Base-by-base conservation (phyloP, 2,797 vertebrate species). In the Phoebastria nigripes region DNA sequence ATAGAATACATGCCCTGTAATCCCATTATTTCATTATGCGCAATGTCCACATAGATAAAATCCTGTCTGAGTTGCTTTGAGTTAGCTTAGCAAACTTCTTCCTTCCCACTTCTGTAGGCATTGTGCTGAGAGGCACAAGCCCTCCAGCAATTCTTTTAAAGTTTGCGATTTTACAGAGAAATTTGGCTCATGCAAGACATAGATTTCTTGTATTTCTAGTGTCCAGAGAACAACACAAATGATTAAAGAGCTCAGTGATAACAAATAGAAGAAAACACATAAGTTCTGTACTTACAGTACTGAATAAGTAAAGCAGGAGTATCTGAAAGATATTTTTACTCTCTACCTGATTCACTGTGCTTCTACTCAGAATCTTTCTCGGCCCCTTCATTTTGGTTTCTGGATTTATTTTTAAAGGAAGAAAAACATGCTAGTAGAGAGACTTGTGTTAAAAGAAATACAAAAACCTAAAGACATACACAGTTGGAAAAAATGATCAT, bases 181-280 rank as follows among this genome's bases (percentile, higher is more conserved):
- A 52, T 78, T 71, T 72, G 15, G 8, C 28, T 85, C 8, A 37
- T 54, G 33, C 24, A 79, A 61, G 29, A 87, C 39, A 51, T 55
- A 54, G 12, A 35, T 71, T 81, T 90, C 24, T 74, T 83, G 11
- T 52, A 55, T 67, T 90, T 9, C 22, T 80, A 29, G 7, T 44
- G 21, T 19, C 39, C 39, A 78, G 52, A 71, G 41, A 74, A 26
- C 2, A 66, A 18, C 8, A 61, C 4, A 89, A 85, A 90, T 78
- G 0, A 74, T 82, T 91, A 44, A 89, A 85, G 20, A 46, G 3
- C 3, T 85, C 37, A 41, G 1, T 39, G 9, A 42, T 47, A 73
- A 9, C 4, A 56, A 73, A 44, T 1, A 66, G 20, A 41, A 90
- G 70, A 90, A 73, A n/a, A 0, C 4, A 22, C 1, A 1, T 7